Conservation (phyloP, 2,888 invertebrate species). For the Drosophila anomalipes region DNA sequence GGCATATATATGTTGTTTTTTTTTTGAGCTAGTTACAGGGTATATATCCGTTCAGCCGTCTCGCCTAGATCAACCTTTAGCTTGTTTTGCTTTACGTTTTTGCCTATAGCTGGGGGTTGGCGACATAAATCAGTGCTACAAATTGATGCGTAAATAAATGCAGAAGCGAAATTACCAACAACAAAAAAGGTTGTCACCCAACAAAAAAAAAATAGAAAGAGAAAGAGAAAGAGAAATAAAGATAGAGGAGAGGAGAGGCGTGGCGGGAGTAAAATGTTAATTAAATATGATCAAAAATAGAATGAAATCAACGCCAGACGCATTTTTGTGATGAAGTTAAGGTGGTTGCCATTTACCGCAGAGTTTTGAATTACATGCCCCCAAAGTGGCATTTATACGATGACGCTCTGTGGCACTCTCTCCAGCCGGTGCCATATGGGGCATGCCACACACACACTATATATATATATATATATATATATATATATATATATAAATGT, state of each 20-base stretch:
- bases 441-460: constrained; percentile 23
- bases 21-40: constrained; percentile 2
- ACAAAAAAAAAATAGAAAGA: not conserved
- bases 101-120: constrained; percentile 38
- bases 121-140: constrained; percentile 76
- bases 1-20: not conserved
- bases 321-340: constrained; percentile 21
- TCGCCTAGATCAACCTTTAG: not conserved
- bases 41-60: not conserved
- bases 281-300: constrained; percentile 75
- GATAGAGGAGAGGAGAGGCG: not conserved
- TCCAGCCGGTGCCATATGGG: constrained; percentile 53
- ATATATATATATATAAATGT: constrained; percentile 18
- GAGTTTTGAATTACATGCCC: constrained; percentile 53
- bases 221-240: constrained; percentile 10
- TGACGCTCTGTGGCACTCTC: not conserved
- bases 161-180: constrained; percentile 33
- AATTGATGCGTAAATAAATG: constrained; percentile 79
- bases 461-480: constrained; percentile 16
- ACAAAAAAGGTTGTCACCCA: constrained; percentile 51
- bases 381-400: constrained; percentile 38
- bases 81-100: constrained; percentile 16
- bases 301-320: constrained; percentile 41
- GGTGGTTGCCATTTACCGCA: constrained; percentile 53
- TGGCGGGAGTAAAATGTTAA: constrained; percentile 60